Conservation (phyloP, 2,113 vertebrate species). For the Rhinoptilus africanus region DNA sequence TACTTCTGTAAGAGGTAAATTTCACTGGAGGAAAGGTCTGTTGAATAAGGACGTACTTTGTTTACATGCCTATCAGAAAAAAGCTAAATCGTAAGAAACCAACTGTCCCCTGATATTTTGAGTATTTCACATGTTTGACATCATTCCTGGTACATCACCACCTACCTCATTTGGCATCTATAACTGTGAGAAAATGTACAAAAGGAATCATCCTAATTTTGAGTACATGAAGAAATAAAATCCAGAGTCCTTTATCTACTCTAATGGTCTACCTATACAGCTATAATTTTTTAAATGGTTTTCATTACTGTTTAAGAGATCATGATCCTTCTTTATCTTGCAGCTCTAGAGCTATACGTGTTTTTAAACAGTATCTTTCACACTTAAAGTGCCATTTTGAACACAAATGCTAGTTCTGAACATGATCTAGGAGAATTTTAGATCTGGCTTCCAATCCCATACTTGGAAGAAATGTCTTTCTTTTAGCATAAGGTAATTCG, state of each 20-base stretch:
- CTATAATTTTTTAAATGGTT: background rate
- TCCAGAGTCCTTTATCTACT: background rate
- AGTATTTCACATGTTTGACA: background rate
- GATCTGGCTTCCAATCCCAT: background rate
- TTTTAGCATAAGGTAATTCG: background rate
- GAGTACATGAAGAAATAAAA: background rate
- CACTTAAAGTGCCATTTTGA: background rate
- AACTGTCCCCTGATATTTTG: background rate
- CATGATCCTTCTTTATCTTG: rapidly evolving
- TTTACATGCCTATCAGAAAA: background rate
- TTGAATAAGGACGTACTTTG: background rate
- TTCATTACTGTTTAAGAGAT: background rate
- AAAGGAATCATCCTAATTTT: background rate
- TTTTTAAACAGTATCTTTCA: background rate
- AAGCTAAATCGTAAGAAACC: background rate
- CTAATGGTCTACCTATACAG: background rate
- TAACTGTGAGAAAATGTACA: background rate
- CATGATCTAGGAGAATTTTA: background rate
- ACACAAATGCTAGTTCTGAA: background rate
- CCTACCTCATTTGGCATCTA: background rate
- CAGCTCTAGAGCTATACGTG: background rate
- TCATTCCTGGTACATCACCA: background rate
- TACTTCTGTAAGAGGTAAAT: background rate
- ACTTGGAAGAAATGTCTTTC: background rate
- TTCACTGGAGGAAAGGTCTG: background rate